Conservation (phyloP, 2,797 vertebrate species). For the Artibeus lituratus region DNA sequence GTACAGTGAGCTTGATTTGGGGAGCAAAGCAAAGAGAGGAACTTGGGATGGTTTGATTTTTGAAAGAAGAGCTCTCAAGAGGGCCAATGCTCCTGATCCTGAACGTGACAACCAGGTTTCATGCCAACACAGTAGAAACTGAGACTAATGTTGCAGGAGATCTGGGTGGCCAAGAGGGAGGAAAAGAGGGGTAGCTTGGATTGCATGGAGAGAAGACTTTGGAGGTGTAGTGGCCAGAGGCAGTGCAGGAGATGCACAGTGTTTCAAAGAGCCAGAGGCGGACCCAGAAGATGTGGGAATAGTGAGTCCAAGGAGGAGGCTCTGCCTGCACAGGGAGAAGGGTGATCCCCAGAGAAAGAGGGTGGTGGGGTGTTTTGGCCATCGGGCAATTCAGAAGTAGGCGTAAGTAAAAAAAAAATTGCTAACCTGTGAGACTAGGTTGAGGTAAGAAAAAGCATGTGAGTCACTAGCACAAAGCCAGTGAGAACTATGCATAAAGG, state of each 20-base stretch:
- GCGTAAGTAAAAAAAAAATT: background rate
- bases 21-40: background rate
- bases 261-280: background rate
- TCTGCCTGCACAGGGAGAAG: background rate
- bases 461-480: background rate
- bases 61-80: background rate
- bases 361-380: background rate
- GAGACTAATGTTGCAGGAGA: background rate
- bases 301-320: background rate
- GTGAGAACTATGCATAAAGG: background rate
- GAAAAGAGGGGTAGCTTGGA: background rate
- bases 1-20: background rate
- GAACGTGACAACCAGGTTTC: background rate
- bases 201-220: background rate
- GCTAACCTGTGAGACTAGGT: background rate
- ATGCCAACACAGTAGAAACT: background rate
- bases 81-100: background rate
- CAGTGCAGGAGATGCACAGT: background rate
- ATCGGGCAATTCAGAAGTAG: background rate
- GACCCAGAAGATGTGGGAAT: background rate
- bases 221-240: background rate
- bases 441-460: background rate
- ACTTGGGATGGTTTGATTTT: background rate
- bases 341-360: background rate
- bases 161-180: background rate